Percentiles rank a stretch among this genome's conserved stretches.
phyloP scores from a whole-genome alignment of 1,140 invertebrate genomes.

The Macrosteles quadrilineatus region DNA sequence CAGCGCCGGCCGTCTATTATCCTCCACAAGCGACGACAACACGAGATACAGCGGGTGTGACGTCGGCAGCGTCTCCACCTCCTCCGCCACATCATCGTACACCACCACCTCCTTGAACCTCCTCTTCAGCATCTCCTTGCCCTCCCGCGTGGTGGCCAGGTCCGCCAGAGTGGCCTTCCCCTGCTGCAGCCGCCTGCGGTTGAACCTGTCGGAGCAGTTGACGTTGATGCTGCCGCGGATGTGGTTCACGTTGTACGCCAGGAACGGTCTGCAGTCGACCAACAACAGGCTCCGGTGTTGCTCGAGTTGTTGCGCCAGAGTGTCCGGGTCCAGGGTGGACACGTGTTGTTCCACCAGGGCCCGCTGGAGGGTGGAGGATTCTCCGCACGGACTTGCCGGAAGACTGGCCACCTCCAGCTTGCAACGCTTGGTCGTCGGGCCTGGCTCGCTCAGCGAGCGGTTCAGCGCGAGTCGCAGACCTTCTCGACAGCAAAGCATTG shows the following conservation, averaged over 20 bases:
- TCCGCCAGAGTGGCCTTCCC: slow-evolving; percentile 68
- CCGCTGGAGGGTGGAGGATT: slow-evolving; percentile 56
- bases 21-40: slow-evolving; percentile 66
- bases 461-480: slow-evolving; percentile 61
- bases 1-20: slow-evolving; percentile 67
- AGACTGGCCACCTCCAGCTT: slow-evolving; percentile 59
- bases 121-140: slow-evolving; percentile 64
- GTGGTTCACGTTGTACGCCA: slow-evolving; percentile 71
- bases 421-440: slow-evolving; percentile 56
- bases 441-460: slow-evolving; percentile 62
- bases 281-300: slow-evolving; percentile 53
- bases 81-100: slow-evolving; percentile 67
- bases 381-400: slow-evolving; percentile 60
- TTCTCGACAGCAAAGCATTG: slow-evolving; percentile 49
- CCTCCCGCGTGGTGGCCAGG: slow-evolving; percentile 62
- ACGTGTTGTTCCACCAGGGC: slow-evolving; percentile 52
- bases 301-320: slow-evolving; percentile 47
- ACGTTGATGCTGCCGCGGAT: slow-evolving; percentile 73
- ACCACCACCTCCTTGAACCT: slow-evolving; percentile 64
- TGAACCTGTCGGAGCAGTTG: slow-evolving; percentile 74
- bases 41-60: slow-evolving; percentile 67
- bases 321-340: slow-evolving; percentile 47
- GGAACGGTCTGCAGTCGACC: slow-evolving; percentile 72
- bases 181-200: slow-evolving; percentile 65
- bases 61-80: slow-evolving; percentile 59